Conservation (phyloP, 2,888 invertebrate species). For the Drosophila demipolita region DNA sequence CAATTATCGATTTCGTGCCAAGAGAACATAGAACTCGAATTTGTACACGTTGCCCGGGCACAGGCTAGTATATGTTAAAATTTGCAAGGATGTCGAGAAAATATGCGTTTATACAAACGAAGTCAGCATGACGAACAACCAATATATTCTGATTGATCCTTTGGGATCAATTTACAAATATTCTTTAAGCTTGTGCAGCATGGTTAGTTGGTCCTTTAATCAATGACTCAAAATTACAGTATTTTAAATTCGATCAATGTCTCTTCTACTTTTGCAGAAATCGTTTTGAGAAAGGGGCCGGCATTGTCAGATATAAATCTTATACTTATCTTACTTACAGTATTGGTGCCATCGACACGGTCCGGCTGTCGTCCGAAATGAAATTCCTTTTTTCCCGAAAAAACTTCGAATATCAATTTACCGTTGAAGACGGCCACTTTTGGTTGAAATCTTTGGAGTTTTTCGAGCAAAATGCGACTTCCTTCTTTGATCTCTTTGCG, state of each 20-base stretch:
- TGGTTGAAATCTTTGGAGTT: conserved; percentile 95
- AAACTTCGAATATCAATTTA: conserved; percentile 99
- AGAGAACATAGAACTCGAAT: no score
- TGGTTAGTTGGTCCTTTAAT: not conserved
- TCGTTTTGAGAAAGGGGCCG: no score
- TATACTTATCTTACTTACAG: conserved; percentile 88
- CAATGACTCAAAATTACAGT: not conserved
- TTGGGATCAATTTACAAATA: no score
- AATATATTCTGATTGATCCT: no score
- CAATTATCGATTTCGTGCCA: no score
- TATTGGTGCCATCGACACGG: conserved; percentile 96
- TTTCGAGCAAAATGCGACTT: conserved; percentile 94
- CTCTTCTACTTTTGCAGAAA: no score
- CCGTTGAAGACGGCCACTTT: conserved; percentile 99
- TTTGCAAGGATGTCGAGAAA: no score
- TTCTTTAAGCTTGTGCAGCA: not conserved
- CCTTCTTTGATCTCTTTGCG: conserved; percentile 97
- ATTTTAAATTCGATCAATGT: not conserved
- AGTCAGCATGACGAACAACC: no score
- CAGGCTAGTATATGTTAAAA: no score
- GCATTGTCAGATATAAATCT: not conserved
- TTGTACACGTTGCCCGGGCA: no score
- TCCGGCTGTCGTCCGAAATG: conserved; percentile 98
- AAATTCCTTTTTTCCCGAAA: conserved; percentile 98
- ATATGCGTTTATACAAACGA: no score